A percentile compares a stretch with the other conserved stretches of the same genome.
These are phyloP conservation scores for Pseudorectes ferrugineus DNA, from an alignment of 2,113 vertebrate species.

Conservation along the genomic window DNA sequence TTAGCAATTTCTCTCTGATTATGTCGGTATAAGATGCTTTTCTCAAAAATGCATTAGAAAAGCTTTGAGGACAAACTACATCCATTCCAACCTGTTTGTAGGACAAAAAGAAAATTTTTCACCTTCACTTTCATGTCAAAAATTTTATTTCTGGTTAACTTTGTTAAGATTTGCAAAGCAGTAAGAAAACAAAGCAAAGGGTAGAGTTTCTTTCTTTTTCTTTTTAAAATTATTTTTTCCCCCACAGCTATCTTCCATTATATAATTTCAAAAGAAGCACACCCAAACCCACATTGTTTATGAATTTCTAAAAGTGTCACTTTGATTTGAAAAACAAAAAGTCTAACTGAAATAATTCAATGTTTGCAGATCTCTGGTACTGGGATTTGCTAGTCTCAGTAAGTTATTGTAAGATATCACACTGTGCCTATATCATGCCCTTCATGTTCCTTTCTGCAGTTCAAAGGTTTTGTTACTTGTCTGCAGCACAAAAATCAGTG, in stretches of 20 bases:
- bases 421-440: background rate
- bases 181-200: background rate
- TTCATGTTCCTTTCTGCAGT: background rate
- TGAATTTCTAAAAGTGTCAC: background rate
- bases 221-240: background rate
- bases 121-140: background rate
- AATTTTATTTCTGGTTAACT: background rate
- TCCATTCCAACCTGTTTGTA: background rate
- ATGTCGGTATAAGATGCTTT: background rate
- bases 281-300: background rate
- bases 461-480: background rate
- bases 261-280: background rate
- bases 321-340: background rate
- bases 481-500: background rate
- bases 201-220: background rate
- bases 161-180: background rate
- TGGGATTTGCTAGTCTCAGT: background rate
- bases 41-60: background rate
- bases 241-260: background rate
- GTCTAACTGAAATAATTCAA: background rate
- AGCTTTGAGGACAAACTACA: background rate
- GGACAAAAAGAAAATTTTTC: background rate
- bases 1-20: background rate
- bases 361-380: background rate
- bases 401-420: background rate